Base-by-base conservation (phyloP, 35 echinoderm and acorn worm genomes). In the Heliocidaris tuberculata region DNA sequence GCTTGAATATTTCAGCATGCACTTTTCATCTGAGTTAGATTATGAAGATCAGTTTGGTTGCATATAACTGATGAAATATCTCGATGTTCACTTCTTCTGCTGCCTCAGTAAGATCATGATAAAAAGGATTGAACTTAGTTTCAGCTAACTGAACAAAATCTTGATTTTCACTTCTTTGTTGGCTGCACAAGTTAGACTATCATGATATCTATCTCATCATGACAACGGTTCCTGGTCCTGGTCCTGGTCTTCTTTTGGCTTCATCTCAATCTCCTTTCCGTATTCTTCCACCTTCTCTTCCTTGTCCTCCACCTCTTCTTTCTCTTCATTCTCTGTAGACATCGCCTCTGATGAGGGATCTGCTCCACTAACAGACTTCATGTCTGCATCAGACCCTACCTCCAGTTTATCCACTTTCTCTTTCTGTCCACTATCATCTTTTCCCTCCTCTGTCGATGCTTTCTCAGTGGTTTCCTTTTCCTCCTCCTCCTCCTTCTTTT, bases 221-320 rank as follows among this genome's bases (percentile, higher is more conserved):
- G 65, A 78, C 27, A 7, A 78, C 7, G 17, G 7, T 78, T n/a
- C 65, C 27, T 78, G 21, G 21, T 78, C 65, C 27, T 78, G 21
- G 21, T 78, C 17, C 27, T 78, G 15, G 27, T 78, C 65, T n/a
- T n/a, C 65, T 27, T 78, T 78, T 19, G 65, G 65, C 27, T 78
- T 78, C 65, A 78, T 78, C 65, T 78, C 65, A n/a, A 78, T 78
- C 65, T 78, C 65, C 65, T 78, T 78, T 78, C 65, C 65, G 27
- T 78, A 78, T 78, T 78, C 65, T 78, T 78, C 65, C 65, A 78
- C 65, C 27, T 78, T 78, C 21, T 24, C 11, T 89, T 89, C 87
- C 24, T 32, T n/a, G 29, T 32, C 9, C 87, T 89, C 31, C 87
- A 47, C 29, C 31, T 89, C 87, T 42, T 11, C 87, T 47, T 89